These are phyloP conservation scores for Sorex araneus DNA, from an alignment of 2,113 vertebrate genomes.

Conservation along the genomic window DNA sequence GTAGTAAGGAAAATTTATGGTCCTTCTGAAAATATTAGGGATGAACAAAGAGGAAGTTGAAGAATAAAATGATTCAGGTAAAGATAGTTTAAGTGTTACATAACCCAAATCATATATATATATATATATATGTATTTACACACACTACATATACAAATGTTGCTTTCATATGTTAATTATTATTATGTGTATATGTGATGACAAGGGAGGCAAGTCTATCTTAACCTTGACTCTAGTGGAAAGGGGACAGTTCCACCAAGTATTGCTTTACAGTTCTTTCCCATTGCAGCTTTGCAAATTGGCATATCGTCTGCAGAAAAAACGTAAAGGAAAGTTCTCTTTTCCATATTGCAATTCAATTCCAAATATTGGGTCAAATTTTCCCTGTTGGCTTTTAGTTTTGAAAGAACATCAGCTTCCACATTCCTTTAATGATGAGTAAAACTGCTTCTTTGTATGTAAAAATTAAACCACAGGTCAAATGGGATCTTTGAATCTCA, in stretches of 20 bases:
- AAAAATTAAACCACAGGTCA: constrained; percentile 73
- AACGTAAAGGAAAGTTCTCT: constrained; percentile 70
- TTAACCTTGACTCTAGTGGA: constrained; percentile 61
- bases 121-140: no score
- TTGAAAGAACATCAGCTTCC: constrained; percentile 56
- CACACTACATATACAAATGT: no score
- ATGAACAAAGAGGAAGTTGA: no score
- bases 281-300: constrained; percentile 74
- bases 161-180: not conserved
- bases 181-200: not conserved
- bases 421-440: constrained; percentile 68
- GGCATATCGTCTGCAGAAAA: constrained; percentile 70
- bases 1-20: no score
- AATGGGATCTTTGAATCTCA: constrained; percentile 73
- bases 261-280: constrained; percentile 47
- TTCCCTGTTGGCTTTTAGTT: constrained; percentile 56
- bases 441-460: constrained; percentile 63
- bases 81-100: no score
- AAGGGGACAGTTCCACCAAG: constrained; percentile 69
- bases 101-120: no score
- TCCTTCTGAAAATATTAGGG: no score
- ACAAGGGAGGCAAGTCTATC: fast-evolving
- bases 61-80: no score
- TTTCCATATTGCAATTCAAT: constrained; percentile 67
- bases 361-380: constrained; percentile 70